Conservation (phyloP, 2,113 vertebrate species). For the Erythrolamprus reginae region DNA sequence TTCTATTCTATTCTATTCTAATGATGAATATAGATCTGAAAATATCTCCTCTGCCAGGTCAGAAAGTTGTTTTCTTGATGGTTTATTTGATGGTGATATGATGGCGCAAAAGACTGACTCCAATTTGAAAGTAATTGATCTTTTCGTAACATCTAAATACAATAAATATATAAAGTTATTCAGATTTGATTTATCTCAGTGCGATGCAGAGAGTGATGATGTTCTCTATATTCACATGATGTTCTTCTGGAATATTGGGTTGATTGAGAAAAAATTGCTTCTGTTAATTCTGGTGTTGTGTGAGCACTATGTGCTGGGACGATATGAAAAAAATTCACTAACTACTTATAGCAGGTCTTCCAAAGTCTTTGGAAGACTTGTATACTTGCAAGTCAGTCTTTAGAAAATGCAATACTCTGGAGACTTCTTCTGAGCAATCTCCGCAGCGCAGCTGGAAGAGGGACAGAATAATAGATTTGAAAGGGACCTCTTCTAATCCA, state of each 20-base stretch:
- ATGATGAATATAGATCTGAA: slow-evolving; percentile 32
- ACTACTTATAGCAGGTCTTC: neutral
- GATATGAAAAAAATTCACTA: neutral
- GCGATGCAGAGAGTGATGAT: neutral
- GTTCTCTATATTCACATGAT: neutral
- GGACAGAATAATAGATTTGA: neutral
- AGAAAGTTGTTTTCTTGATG: slow-evolving; percentile 3
- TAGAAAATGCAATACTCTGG: neutral
- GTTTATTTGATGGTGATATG: neutral
- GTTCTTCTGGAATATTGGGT: neutral
- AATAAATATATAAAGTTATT: neutral
- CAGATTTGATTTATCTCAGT: neutral
- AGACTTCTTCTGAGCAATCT: neutral
- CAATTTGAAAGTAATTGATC: neutral
- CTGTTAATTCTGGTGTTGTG: neutral
- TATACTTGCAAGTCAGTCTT: neutral
- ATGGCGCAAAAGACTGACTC: neutral
- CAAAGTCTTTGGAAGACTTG: neutral
- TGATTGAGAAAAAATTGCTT: neutral
- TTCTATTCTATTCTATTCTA: too few species aligned
- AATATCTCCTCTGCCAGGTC: slow-evolving; percentile 31
- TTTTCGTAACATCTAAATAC: neutral
- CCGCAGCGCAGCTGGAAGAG: neutral
- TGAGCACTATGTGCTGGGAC: neutral
- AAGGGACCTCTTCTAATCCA: neutral